Base-by-base conservation (phyloP, 2,113 vertebrate genomes). In the Pluvianellus socialis region DNA sequence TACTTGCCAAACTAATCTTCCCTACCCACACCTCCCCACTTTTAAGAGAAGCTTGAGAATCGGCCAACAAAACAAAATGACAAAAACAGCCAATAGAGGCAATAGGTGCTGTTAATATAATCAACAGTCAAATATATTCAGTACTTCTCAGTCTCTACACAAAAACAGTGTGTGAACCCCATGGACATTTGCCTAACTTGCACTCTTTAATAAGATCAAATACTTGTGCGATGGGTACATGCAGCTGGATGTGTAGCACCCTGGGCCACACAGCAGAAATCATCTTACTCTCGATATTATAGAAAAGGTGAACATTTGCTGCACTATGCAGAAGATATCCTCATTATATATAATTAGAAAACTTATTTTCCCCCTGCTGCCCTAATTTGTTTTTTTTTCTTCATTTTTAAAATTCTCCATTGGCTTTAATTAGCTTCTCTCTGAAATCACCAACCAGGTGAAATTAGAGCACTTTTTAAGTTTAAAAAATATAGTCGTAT, bases 381-480 rank as follows among this genome's bases (percentile, higher is more conserved):
- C 86, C 88, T 81, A 91, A 89, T 93, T 96, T 95, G 40, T 84
- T 73, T 79, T 42, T 19, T 76, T 74, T 8, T 10, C 52, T 94
- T 92, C 0, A 32, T 84, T 92, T 96, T 79, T 8, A 58, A 95
- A 95, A 87, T 91, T 94, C 80, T 94, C 65, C 6, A 2, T 66
- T 95, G 77, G 27, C 35, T 85, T 92, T 94, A 97, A 96, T 96
- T 95, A 95, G 28, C 58, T 95, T 79, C 70, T 87, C 12, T 87
- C 80, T 89, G 55, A 88, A 94, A 80, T 94, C 83, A 94, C 53
- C 49, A 89, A 68, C 61, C 88, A 92, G 92, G 88, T 96, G 80
- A 97, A 97, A 96, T 87, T 94, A 94, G 80, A 97, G 19, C 89
- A 89, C 16, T 79, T 95, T 88, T 91, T 50, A 85, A 74, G 44